Evolutionary conservation across 53 echinoderm and acorn worm genomes (phyloP), one percentile per base, ranked within the genome.

Genomic region (Glandiceps talaboti): DNA sequence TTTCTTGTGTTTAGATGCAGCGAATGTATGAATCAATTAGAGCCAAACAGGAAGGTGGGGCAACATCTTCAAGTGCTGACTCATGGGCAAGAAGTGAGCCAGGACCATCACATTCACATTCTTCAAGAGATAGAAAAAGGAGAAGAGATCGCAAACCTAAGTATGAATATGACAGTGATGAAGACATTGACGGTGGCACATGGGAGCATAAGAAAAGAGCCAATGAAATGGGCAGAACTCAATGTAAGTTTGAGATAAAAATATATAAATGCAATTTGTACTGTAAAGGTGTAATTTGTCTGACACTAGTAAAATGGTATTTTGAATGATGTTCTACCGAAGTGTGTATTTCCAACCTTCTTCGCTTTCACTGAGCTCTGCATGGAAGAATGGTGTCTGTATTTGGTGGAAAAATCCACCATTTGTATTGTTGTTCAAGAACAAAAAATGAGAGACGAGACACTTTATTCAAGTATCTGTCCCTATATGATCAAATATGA

Each of bases 91-190:
- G 64, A 12, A 45, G 6, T 6, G 64, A 20, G 20, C 20, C 6
- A 12, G 64, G 64, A 45, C 64, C 64, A 6, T 12, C 6, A 6
- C 20, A 6, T 45, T 45, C 64, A 45, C n/a, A n/a, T n/a, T n/a
- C n/a, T n/a, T n/a, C n/a, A n/a, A n/a, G n/a, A 33, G 28, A 29
- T 30, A 74, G 75, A 74, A 85, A 14, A 73, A 80, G 14, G 80
- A 82, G 76, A 73, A 91, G 85, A 80, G 87, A 79, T 77, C 81
- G 76, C n/a, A 86, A 88, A 88, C 86, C 82, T 32, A 91, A 90
- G 81, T 97, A 97, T 76, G 91, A 83, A 72, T 97, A 97, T 28
- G 97, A 97, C 97, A 97, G 97, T 72, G 97, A 97, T 78, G 96
- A 96, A 82, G 97, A 97, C 33, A 89, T 82, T 0, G 87, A 91